Evolutionary conservation across 2,888 invertebrate genomes (phyloP).

Genomic region (Lacanobia oleracea): DNA sequence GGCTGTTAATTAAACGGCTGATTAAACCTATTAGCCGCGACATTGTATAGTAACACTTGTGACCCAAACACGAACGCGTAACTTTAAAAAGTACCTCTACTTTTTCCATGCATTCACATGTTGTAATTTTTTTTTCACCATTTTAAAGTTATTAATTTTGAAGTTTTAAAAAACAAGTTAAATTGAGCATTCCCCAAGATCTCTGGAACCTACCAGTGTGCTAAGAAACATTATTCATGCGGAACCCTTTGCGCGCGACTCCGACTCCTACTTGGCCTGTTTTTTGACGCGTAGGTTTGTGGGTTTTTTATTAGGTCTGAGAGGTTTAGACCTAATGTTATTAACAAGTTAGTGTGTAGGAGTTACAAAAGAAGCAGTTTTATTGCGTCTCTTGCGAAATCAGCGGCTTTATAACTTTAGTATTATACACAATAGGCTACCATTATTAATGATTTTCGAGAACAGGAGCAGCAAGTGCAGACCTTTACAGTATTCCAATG

Average conservation of each 20-base stretch:
- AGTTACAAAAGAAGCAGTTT: constrained; percentile 6
- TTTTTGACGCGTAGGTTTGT: constrained; percentile 1
- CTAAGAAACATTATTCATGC: not conserved
- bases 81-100: no score
- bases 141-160: no score
- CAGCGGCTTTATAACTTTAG: not conserved
- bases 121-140: no score
- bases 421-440: not conserved
- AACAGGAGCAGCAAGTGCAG: not conserved
- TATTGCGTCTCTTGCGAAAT: not conserved
- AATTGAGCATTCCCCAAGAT: no score
- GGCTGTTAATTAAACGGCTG: no score
- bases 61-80: no score
- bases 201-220: no score
- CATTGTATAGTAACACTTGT: no score
- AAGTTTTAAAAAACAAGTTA: no score
- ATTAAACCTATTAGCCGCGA: no score
- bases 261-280: not conserved
- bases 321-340: not conserved
- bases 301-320: constrained; percentile 13
- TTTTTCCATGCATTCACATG: no score
- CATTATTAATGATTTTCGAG: not conserved
- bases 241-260: not conserved
- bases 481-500: no score
- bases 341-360: not conserved